phyloP scores from a whole-genome alignment of 2,888 invertebrate genomes.

The Esperia sulphurella region DNA sequence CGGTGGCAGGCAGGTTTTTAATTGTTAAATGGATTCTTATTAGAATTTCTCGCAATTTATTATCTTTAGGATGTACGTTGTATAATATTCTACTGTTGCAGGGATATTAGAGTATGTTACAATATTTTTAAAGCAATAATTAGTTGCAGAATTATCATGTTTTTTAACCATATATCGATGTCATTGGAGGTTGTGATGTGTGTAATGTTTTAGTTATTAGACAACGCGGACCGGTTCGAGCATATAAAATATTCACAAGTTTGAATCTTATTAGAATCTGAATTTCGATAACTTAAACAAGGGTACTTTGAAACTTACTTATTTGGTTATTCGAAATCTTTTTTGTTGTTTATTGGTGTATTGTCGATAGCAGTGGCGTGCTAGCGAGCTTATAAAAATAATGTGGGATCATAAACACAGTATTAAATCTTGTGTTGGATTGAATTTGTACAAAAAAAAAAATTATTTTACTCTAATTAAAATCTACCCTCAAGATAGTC shows the following conservation, averaged over 20 bases:
- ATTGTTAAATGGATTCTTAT: constrained; percentile 23
- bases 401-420: no score
- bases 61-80: neutral
- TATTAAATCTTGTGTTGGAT: no score
- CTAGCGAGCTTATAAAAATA: no score
- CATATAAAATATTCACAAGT: constrained; percentile 19
- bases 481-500: no score
- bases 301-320: no score
- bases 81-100: neutral
- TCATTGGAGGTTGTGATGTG: constrained; percentile 3
- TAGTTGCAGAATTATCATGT: neutral
- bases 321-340: no score
- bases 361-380: no score
- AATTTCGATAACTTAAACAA: no score
- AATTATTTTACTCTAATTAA: no score
- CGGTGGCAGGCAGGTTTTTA: constrained; percentile 8
- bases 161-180: constrained; percentile 1
- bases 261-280: constrained; percentile 37
- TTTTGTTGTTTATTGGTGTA: no score
- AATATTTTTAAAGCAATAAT: neutral
- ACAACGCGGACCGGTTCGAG: constrained; percentile 11
- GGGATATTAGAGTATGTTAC: neutral
- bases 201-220: constrained; percentile 13
- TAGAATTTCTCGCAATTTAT: constrained; percentile 18
- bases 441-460: no score